Evolutionary conservation across 2,113 vertebrate species (phyloP), one percentile per base, ranked within the genome.

Genomic region (Paramormyrops kingsleyae): DNA sequence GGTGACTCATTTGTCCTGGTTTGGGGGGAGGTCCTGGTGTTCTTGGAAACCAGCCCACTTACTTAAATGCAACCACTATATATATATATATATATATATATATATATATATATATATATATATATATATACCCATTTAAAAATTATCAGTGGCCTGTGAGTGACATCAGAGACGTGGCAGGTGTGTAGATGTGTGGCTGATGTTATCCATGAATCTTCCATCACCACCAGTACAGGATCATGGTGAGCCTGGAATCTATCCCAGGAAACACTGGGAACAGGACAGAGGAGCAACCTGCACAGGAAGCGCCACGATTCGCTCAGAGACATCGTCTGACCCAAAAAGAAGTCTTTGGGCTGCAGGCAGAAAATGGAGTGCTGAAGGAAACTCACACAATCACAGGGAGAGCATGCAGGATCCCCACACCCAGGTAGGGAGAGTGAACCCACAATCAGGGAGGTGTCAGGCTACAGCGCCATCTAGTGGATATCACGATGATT

Each of bases 21-120:
- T n/a, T 49, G n/a, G 52, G 70, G 31, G 49, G 19, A 44, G 47
- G 47, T 27, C 44, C 42, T n/a, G 1, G 31, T 27, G 77, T 90
- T 93, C 94, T 91, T 91, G 85, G 92, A 93, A 94, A 93, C 83
- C 91, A 85, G 19, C 4, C 15, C 5, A 17, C 47, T 52, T 52
- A 4, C 50, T 52, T 52, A 52, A 52, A 62, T 62, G 59, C 19
- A 24, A 21, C 15, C 50, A 52, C 17, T 62, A 59, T 24, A 24
- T 21, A 90, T 87, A 44, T 19, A 24, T 24, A 27, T n/a, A 39
- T n/a, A n/a, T n/a, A n/a, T n/a, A n/a, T n/a, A n/a, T n/a, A n/a
- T n/a, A n/a, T n/a, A n/a, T n/a, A n/a, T n/a, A n/a, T n/a, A n/a
- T n/a, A n/a, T n/a, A n/a, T n/a, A 44, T 89, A 3, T 83, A 44